Percentiles rank a stretch among this genome's conserved stretches.
phyloP scores from a whole-genome alignment of 2,888 invertebrate species.

The Tanytarsus gracilentus region DNA sequence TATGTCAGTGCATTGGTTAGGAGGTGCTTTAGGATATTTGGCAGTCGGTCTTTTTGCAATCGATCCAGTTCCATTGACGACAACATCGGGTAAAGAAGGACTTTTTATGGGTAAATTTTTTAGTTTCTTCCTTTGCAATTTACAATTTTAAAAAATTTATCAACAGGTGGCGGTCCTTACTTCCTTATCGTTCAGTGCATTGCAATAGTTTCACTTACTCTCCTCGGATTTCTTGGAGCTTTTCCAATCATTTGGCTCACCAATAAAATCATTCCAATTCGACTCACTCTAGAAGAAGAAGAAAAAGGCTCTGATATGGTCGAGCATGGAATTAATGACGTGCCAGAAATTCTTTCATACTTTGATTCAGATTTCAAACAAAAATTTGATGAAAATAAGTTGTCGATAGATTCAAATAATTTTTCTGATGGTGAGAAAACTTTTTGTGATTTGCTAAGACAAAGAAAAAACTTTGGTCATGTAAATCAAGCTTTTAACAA shows the following conservation, averaged over 20 bases:
- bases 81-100: conserved; percentile 58
- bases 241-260: conserved; percentile 61
- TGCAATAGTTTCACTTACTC: conserved; percentile 52
- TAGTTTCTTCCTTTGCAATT: too few relatives aligned
- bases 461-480: too few relatives aligned
- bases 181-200: conserved; percentile 68
- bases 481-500: too few relatives aligned
- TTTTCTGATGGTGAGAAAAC: too few relatives aligned
- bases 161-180: conserved; percentile 77
- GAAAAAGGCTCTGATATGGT: conserved; percentile 71
- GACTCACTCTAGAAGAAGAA: conserved; percentile 69
- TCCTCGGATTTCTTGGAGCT: conserved; percentile 60
- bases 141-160: too few relatives aligned
- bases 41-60: conserved; percentile 79
- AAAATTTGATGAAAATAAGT: background rate
- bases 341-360: too few relatives aligned
- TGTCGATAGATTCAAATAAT: background rate
- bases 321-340: conserved; percentile 50
- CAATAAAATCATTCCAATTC: conserved; percentile 59
- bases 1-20: conserved; percentile 65
- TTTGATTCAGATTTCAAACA: background rate
- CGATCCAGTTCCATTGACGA: too few relatives aligned
- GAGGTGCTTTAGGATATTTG: conserved; percentile 47
- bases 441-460: too few relatives aligned
- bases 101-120: conserved; percentile 40